Percentiles rank a stretch among this genome's conserved stretches.
Conservation (phyloP, 2,113 vertebrate genomes). For the Rhineura floridana region DNA sequence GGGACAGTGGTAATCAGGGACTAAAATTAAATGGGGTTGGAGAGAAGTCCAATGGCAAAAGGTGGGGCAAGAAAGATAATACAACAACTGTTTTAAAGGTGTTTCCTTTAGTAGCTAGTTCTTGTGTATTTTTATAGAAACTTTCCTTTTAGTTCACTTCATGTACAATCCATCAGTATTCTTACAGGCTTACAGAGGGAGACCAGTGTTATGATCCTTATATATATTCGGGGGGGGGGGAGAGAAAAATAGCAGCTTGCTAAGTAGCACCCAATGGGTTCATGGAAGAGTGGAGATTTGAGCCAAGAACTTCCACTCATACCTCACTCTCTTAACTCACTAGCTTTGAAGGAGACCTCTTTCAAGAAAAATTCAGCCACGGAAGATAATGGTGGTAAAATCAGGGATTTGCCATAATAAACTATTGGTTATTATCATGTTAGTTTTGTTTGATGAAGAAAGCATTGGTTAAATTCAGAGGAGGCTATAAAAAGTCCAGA, state of each 20-base stretch:
- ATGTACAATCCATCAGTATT: neutral
- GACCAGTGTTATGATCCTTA: neutral
- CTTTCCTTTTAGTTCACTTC: neutral
- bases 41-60: neutral
- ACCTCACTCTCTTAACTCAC: neutral
- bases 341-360: neutral
- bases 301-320: neutral
- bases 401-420: neutral
- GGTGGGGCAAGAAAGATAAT: neutral
- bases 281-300: neutral
- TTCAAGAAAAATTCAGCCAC: too few species aligned
- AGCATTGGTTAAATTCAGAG: neutral
- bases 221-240: neutral
- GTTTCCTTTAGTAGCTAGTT: neutral
- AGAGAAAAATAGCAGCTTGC: neutral
- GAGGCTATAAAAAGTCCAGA: neutral
- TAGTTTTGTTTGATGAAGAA: neutral
- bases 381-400: neutral
- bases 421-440: neutral
- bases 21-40: neutral
- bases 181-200: neutral
- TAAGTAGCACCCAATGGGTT: neutral
- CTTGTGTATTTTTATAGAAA: neutral
- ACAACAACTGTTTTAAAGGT: neutral
- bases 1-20: too few species aligned